These are phyloP conservation scores for Bilobella aurantiaca DNA, from an alignment of 1,140 invertebrate species.

Conservation along the genomic window DNA sequence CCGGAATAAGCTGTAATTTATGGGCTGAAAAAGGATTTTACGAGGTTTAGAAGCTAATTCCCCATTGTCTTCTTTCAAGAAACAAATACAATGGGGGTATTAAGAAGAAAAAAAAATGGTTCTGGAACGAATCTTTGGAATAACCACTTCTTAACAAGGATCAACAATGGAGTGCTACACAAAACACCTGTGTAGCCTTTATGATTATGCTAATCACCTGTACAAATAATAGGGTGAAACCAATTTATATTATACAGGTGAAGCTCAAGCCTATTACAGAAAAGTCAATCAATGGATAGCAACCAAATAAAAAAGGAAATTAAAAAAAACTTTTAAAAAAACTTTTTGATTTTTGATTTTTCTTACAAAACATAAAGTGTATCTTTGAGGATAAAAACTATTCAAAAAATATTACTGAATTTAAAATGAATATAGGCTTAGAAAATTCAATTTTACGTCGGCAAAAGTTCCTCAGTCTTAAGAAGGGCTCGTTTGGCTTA, in stretches of 20 bases:
- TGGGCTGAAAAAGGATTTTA: not conserved
- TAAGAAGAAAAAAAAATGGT: not conserved
- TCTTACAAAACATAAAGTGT: too few relatives aligned
- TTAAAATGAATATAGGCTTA: too few relatives aligned
- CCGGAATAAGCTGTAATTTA: not conserved
- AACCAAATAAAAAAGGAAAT: not conserved
- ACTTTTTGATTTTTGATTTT: too few relatives aligned
- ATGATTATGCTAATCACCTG: constrained; percentile 1
- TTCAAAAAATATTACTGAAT: too few relatives aligned
- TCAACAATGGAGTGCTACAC: not conserved
- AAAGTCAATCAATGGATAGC: not conserved
- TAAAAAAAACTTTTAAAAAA: not conserved
- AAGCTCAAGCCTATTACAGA: too few relatives aligned
- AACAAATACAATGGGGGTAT: constrained; percentile 5
- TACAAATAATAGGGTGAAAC: not conserved
- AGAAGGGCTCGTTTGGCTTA: too few relatives aligned
- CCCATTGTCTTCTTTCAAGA: not conserved
- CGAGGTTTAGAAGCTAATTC: not conserved
- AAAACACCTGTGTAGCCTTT: not conserved
- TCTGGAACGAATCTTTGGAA: not conserved
- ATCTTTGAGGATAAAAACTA: too few relatives aligned
- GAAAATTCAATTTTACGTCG: too few relatives aligned
- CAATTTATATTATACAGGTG: too few relatives aligned
- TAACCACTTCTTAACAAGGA: not conserved
- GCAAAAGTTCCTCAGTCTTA: too few relatives aligned